Evolutionary conservation across 2,888 invertebrate species (phyloP), one percentile per base, ranked within the genome.

Genomic region (Drosophila lutescens): DNA sequence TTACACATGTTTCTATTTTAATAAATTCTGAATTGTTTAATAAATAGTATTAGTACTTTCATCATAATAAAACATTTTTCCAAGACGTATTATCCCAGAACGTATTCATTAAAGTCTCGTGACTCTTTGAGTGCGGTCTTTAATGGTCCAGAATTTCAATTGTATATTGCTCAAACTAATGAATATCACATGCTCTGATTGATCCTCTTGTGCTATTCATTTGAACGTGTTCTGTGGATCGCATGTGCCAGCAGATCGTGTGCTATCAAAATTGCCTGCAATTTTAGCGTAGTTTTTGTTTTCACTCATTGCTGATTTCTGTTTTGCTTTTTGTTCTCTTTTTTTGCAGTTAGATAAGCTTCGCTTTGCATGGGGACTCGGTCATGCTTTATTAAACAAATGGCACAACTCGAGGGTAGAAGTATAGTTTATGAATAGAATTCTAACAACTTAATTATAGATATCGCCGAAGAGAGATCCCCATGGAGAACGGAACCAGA

Each of bases 361-460:
- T 30, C 26, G 34, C 74, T 73, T 69, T 69, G 51, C 51, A 63
- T 63, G 54, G 49, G 60, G 36, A 57, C 46, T 15, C 30, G 57
- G 70, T 76, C 71, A 73, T 71, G 73, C 71, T 76, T 68, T 75
- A 73, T 59, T 73, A 51, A 68, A 69, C 70, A 70, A 70, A 62
- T 62, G 55, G 50, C 50, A 70, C 70, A 72, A 46, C 49, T 40
- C 56, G 36, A 46, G 44, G 63, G 34, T 36, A 47, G 59, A 41
- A 47, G 30, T 66, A 50, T 67, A 44, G 68, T 67, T 75, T 68
- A 67, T 75, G 72, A 72, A 75, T 67, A 75, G 58, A 75, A 75
- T 75, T 72, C 74, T 74, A 70, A 70, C 74, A 74, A 70, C 66
- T 65, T 70, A 74, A 70, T 71, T 71, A 71, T 74, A 66, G 66